Evolutionary conservation across 2,888 invertebrate genomes (phyloP).

Genomic region (Papilio gigon): DNA sequence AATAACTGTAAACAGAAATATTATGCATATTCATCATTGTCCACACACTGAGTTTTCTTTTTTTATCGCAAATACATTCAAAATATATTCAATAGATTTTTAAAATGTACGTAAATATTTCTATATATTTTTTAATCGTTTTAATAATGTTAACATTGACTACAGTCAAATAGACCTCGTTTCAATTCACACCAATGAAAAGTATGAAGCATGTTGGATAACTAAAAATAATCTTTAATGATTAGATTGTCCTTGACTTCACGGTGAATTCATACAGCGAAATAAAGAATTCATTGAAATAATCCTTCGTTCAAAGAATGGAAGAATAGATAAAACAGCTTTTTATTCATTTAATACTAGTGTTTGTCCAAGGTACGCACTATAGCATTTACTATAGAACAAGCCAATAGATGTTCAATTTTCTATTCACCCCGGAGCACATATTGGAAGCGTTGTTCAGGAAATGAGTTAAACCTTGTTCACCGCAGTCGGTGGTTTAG

Average conservation of each 20-base stretch:
- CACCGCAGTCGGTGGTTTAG: constrained; percentile 62
- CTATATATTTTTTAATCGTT: constrained; percentile 24
- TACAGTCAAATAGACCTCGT: neutral
- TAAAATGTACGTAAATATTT: no score
- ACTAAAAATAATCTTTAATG: no score
- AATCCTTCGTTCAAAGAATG: constrained; percentile 20
- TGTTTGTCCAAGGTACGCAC: constrained; percentile 47
- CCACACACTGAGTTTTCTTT: neutral
- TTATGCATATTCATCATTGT: neutral
- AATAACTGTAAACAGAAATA: constrained; percentile 85
- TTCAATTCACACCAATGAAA: neutral
- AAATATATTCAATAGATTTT: no score
- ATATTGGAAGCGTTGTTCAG: constrained; percentile 72
- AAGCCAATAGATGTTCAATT: constrained; percentile 59
- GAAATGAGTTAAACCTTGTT: constrained; percentile 80
- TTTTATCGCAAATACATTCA: no score
- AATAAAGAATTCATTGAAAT: constrained; percentile 33
- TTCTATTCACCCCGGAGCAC: constrained; percentile 66
- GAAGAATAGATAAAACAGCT: constrained; percentile 51
- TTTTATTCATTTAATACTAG: constrained; percentile 35
- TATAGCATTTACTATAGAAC: constrained; percentile 60
- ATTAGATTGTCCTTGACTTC: constrained; percentile 11
- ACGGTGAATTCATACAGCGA: neutral
- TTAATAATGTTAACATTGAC: no score
- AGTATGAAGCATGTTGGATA: neutral